Conservation (phyloP, 2,797 vertebrate species). For the Podarcis lilfordi region DNA sequence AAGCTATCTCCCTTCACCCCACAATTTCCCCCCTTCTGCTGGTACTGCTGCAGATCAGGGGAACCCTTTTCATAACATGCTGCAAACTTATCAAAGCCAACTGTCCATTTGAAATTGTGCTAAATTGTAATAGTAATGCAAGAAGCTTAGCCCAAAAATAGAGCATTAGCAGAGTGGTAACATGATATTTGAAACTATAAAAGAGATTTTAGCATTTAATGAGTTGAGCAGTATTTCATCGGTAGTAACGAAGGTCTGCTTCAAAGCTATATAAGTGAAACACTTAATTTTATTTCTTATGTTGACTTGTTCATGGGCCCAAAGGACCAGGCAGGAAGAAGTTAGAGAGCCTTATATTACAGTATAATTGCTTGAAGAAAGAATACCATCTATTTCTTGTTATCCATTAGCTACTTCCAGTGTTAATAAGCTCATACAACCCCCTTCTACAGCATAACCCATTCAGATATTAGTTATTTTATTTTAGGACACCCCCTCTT, state of each 20-base stretch:
- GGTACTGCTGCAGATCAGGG: conserved; percentile 24
- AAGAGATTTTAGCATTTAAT: conserved; percentile 70
- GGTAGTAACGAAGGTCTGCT: conserved; percentile 65
- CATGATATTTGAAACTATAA: conserved; percentile 69
- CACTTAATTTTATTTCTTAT: conserved; percentile 77
- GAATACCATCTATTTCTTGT: conserved; percentile 83
- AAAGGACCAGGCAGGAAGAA: conserved; percentile 79
- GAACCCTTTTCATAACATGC: background rate
- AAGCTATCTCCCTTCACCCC: too few species aligned
- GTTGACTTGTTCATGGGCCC: conserved; percentile 74
- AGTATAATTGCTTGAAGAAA: conserved; percentile 81
- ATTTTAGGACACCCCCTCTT: background rate
- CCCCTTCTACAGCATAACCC: conserved; percentile 41
- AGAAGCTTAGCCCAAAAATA: conserved; percentile 54
- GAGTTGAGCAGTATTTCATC: conserved; percentile 70
- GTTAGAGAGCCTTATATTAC: conserved; percentile 78
- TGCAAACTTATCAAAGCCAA: conserved; percentile 61
- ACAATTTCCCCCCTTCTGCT: too few species aligned
- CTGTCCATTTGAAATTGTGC: conserved; percentile 65
- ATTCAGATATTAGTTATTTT: conserved; percentile 37
- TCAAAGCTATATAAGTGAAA: conserved; percentile 65
- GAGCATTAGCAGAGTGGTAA: conserved; percentile 67
- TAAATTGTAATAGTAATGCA: conserved; percentile 62
- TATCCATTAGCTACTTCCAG: conserved; percentile 75
- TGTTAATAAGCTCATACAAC: conserved; percentile 73